Evolutionary conservation across 2,797 vertebrate genomes (phyloP), one percentile per base, ranked within the genome.

Genomic region (Myotis myotis): DNA sequence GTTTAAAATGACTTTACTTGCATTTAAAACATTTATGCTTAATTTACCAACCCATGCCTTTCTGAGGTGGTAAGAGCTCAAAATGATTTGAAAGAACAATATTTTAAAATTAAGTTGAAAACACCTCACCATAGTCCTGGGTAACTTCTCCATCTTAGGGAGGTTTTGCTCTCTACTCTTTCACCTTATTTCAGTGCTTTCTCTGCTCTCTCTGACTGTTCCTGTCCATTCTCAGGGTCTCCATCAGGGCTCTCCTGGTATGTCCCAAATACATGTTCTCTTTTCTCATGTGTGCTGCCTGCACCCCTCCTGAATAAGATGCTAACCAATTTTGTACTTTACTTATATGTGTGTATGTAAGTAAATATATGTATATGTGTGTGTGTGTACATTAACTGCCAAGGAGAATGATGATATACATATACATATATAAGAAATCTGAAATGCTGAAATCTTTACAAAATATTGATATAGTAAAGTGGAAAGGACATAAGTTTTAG

Each of bases 1-100:
- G 28, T 66, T 76, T 90, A 70, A 94, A 94, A 93, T 88, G 9
- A 81, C 28, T 89, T 53, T 28, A 71, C 22, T 93, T 75, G 44
- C 11, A 57, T 75, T 71, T 82, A 89, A 89, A 85, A 91, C 22
- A 93, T 75, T 85, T 47, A 57, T 84, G 30, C 22, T 91, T 87
- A 75, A 71, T 62, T 89, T 75, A 78, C 64, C 66, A 84, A n/a
- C 28, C 41, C n/a, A 28, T 62, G 33, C 2, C 41, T 74, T 89
- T 41, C 62, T 95, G 53, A 70, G 5, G 5, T 78, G 7, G 9
- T 62, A 49, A 75, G 25, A 60, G 10, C 49, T 87, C 33, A 49
- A 86, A 33, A 62, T 74, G 5, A 17, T 71, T 89, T 88, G 23
- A 62, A 94, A 88, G 23, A 17, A 88, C 1, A 38, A 44, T 68